These are phyloP conservation scores for Odontesthes bonariensis DNA, from an alignment of 2,113 vertebrate genomes.

Conservation along the genomic window DNA sequence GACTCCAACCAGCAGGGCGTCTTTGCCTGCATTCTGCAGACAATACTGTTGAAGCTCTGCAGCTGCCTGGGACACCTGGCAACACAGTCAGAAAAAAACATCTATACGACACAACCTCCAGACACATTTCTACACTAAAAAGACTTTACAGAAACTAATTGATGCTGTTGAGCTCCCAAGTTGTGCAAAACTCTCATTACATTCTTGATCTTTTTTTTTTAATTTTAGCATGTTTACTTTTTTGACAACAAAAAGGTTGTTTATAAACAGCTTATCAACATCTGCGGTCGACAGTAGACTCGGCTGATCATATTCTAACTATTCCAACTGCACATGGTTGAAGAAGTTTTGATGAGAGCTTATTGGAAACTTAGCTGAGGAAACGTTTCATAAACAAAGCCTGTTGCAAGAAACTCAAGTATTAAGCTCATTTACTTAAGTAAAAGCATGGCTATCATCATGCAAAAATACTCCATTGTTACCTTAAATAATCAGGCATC, in stretches of 20 bases:
- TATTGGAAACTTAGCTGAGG: too few species aligned
- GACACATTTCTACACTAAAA: too few species aligned
- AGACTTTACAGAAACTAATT: not conserved
- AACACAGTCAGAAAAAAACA: not conserved
- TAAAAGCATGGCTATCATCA: not conserved
- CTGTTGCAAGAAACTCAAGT: not conserved
- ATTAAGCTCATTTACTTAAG: not conserved
- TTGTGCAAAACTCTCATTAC: not conserved
- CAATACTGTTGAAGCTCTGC: slow-evolving; percentile 96
- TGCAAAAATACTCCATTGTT: not conserved
- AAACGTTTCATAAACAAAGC: too few species aligned
- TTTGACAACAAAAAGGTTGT: not conserved
- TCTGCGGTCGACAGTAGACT: too few species aligned
- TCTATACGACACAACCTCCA: not conserved
- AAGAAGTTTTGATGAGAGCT: too few species aligned
- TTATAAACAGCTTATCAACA: too few species aligned
- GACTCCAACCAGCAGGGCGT: slow-evolving; percentile 92
- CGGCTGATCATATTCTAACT: too few species aligned
- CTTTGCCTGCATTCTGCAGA: slow-evolving; percentile 94
- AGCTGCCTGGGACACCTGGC: slow-evolving; percentile 95
- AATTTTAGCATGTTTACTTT: not conserved
- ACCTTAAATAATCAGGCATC: too few species aligned
- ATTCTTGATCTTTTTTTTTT: not conserved
- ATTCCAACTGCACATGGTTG: too few species aligned
- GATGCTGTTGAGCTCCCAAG: not conserved